Conservation (phyloP, 2,797 vertebrate species). For the Sebastes trivittatus region DNA sequence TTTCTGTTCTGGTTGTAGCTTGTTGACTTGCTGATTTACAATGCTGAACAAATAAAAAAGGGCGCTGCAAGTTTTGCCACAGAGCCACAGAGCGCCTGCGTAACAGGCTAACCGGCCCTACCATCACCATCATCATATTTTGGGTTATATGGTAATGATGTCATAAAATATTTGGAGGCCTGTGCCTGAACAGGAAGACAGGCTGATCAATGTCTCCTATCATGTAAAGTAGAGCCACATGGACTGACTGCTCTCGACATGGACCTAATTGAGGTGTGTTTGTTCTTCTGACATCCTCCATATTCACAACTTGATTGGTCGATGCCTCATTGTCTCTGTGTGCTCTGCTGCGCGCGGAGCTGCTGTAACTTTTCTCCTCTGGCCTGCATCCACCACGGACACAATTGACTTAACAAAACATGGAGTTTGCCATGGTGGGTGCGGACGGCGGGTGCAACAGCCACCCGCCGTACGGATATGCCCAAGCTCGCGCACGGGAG, state of each 20-base stretch:
- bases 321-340: conserved; percentile 50
- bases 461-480: conserved; percentile 96
- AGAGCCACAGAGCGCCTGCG: conserved; percentile 37
- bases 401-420: conserved; percentile 73
- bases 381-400: conserved; percentile 46
- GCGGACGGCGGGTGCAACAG: conserved; percentile 95
- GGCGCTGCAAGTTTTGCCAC: conserved; percentile 61
- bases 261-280: conserved; percentile 51
- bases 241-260: conserved; percentile 34
- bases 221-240: conserved; percentile 49
- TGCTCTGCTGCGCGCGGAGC: conserved; percentile 37
- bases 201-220: conserved; percentile 17
- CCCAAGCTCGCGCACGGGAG: conserved; percentile 88
- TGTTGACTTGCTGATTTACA: conserved; percentile 66
- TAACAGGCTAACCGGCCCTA: conserved; percentile 57
- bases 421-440: conserved; percentile 99
- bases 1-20: conserved; percentile 37
- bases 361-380: conserved; percentile 63
- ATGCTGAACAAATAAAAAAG: conserved; percentile 50
- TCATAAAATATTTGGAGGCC: conserved; percentile 59
- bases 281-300: conserved; percentile 40
- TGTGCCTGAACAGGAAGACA: conserved; percentile 19
- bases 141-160: conserved; percentile 62
- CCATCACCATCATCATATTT: neutral
- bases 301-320: conserved; percentile 45